phyloP scores from a whole-genome alignment of 1,140 invertebrate species.

The Eumaeus atala region DNA sequence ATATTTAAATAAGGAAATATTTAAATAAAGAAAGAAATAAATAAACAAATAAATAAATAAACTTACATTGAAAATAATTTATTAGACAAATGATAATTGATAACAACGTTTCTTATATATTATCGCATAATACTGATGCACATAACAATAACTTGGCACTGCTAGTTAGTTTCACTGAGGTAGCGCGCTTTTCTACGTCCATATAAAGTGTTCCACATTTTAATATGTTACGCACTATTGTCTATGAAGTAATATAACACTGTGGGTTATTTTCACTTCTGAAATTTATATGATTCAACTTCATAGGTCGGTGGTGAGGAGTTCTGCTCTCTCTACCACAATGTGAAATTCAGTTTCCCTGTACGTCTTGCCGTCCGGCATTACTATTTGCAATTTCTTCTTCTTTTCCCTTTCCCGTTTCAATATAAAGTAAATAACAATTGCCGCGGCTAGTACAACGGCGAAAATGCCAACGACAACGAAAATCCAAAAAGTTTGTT shows the following conservation, averaged over 20 bases:
- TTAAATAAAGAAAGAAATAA: too few relatives aligned
- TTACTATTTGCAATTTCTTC: slow-evolving; percentile 78
- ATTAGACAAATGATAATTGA: not conserved
- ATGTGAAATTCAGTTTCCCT: slow-evolving; percentile 89
- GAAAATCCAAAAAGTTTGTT: slow-evolving; percentile 64
- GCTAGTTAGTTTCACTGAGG: slow-evolving; percentile 32
- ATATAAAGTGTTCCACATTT: slow-evolving; percentile 13
- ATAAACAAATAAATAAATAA: too few relatives aligned
- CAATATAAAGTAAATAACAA: slow-evolving; percentile 53
- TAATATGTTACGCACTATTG: not conserved
- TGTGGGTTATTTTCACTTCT: too few relatives aligned
- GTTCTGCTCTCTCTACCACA: slow-evolving; percentile 86
- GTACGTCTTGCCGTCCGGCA: slow-evolving; percentile 87
- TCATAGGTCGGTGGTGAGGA: slow-evolving; percentile 85
- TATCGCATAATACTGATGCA: slow-evolving; percentile 43
- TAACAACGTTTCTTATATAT: slow-evolving; percentile 15
- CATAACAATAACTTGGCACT: slow-evolving; percentile 44
- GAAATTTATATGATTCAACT: not conserved
- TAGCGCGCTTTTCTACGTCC: slow-evolving; percentile 28
- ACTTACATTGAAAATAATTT: not conserved
- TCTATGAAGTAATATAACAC: not conserved
- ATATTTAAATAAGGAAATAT: too few relatives aligned
- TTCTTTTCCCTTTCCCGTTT: slow-evolving; percentile 59
- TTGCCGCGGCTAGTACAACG: slow-evolving; percentile 48
- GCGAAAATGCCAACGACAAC: slow-evolving; percentile 56